Percentiles rank a stretch among this genome's conserved stretches.
Evolutionary conservation across 2,113 vertebrate genomes (phyloP).

Genomic region (Phyllopteryx taeniolatus): DNA sequence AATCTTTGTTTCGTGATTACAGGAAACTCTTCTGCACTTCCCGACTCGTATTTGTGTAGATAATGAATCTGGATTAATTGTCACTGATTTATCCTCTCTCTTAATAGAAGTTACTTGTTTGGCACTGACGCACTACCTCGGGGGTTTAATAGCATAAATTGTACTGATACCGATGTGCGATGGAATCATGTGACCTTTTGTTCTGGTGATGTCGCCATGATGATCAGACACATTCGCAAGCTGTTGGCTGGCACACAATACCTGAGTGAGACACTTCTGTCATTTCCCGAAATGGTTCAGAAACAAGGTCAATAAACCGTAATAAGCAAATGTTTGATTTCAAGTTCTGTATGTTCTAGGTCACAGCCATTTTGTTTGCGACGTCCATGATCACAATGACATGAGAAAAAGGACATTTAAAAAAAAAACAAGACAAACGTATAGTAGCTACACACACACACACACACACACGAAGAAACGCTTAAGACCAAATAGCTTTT

Average conservation of each 20-base stretch:
- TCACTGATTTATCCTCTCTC: background rate
- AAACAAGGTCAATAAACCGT: constrained; percentile 81
- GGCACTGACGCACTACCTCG: constrained; percentile 83
- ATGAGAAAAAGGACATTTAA: constrained; percentile 54
- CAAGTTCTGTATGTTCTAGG: constrained; percentile 90
- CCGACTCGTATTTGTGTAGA: constrained; percentile 23
- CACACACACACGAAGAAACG: constrained; percentile 91
- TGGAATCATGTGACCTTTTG: constrained; percentile 79
- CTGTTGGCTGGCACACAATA: constrained; percentile 99
- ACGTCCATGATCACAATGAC: constrained; percentile 72
- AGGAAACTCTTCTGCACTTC: background rate
- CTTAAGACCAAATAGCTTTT: constrained; percentile 93
- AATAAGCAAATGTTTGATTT: constrained; percentile 85
- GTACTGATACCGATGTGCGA: background rate
- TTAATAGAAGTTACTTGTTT: background rate
- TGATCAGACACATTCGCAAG: constrained; percentile 99
- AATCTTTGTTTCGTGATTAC: constrained; percentile 76
- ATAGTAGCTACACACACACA: constrained; percentile 70
- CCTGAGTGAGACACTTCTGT: constrained; percentile 91
- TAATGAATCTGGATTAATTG: constrained; percentile 74
- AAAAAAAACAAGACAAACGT: constrained; percentile 28
- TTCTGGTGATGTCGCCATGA: constrained; percentile 79
- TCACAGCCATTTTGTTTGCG: constrained; percentile 84
- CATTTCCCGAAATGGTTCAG: constrained; percentile 1
- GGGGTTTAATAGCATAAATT: background rate